Conservation (phyloP, 2,888 invertebrate species). For the Philereme transversata region DNA sequence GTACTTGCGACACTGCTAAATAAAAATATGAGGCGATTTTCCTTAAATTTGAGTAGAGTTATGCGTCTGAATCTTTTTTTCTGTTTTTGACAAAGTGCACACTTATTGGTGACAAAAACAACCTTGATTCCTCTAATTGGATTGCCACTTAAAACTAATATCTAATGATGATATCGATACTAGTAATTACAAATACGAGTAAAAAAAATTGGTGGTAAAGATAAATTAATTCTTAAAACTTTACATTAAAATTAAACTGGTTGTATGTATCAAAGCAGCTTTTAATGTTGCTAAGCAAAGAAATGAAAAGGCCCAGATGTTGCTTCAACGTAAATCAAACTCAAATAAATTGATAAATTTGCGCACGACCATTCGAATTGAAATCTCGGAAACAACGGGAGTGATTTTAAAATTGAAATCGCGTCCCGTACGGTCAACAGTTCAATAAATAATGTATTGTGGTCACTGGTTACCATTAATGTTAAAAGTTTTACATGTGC, state of each 20-base stretch:
- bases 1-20: constrained; percentile 29
- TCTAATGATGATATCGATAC: constrained; percentile 19
- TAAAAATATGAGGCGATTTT: constrained; percentile 27
- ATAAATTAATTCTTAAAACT: constrained; percentile 24
- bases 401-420: constrained; percentile 60
- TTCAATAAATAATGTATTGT: constrained; percentile 57
- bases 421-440: constrained; percentile 41
- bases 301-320: constrained; percentile 33
- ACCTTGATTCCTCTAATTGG: constrained; percentile 15
- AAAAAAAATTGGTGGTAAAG: constrained; percentile 21
- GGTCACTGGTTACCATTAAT: constrained; percentile 46
- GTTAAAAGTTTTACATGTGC: constrained; percentile 53
- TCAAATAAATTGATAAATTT: constrained; percentile 49
- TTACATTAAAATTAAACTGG: constrained; percentile 29
- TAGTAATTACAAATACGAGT: constrained; percentile 12
- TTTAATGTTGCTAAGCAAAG: constrained; percentile 29
- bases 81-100: constrained; percentile 3
- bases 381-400: constrained; percentile 57
- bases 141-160: constrained; percentile 17
- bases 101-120: constrained; percentile 8
- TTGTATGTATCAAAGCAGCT: constrained; percentile 17
- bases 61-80: neutral
- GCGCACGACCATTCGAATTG: constrained; percentile 46
- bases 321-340: constrained; percentile 33
- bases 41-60: constrained; percentile 15